Percentiles rank a stretch among this genome's conserved stretches.
Evolutionary conservation across 2,888 invertebrate genomes (phyloP).

Genomic region (Noctua janthe): DNA sequence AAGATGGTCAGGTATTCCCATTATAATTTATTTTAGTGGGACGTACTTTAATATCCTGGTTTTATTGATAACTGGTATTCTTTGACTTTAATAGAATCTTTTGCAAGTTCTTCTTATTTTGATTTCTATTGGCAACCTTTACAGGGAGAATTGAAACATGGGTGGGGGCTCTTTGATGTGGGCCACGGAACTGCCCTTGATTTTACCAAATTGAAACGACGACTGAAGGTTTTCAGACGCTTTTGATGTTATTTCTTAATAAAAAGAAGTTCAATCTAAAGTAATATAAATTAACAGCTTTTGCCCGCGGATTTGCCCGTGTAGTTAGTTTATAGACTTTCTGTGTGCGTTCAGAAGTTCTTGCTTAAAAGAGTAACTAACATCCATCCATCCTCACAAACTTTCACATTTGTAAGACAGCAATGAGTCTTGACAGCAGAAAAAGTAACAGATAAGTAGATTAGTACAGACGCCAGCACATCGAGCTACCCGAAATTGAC

Average conservation of each 20-base stretch:
- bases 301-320: background rate
- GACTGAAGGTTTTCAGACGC: conserved; percentile 12
- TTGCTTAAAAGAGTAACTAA: background rate
- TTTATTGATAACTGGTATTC: conserved; percentile 1
- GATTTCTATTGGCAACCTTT: conserved; percentile 14
- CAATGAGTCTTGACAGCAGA: background rate
- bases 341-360: background rate
- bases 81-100: background rate
- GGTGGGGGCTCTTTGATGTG: conserved; percentile 20
- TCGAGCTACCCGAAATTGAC: too few species aligned
- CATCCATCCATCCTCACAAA: background rate
- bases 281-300: conserved; percentile 9
- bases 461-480: background rate
- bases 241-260: conserved; percentile 29
- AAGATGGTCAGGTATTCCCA: background rate
- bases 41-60: background rate
- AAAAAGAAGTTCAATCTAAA: conserved; percentile 10
- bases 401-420: background rate
- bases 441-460: background rate
- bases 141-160: background rate
- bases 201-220: conserved; percentile 19
- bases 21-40: conserved; percentile 4
- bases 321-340: background rate
- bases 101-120: conserved; percentile 20
- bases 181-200: conserved; percentile 3